Evolutionary conservation across 2,888 invertebrate genomes (phyloP).

Genomic region (Gymnoscelis rufifasciata): DNA sequence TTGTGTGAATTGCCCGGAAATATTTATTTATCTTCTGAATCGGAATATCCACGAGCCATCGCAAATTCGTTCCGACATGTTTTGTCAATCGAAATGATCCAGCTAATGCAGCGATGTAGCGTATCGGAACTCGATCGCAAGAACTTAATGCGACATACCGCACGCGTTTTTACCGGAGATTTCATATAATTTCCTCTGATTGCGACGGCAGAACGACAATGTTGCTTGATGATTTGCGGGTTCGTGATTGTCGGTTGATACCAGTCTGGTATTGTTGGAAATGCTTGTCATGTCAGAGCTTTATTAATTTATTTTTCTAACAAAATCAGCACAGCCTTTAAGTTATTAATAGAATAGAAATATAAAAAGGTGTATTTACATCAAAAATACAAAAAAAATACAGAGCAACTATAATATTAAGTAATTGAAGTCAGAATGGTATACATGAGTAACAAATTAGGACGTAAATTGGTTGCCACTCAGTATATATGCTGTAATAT

Average conservation of each 20-base stretch:
- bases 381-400: too few relatives aligned
- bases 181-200: conserved; percentile 16
- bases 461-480: too few relatives aligned
- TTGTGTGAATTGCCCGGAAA: too few relatives aligned
- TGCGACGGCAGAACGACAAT: conserved; percentile 7
- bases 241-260: neutral
- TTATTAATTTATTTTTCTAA: too few relatives aligned
- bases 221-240: conserved; percentile 7
- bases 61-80: conserved; percentile 21
- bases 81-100: neutral
- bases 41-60: conserved; percentile 4
- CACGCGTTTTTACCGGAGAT: conserved; percentile 21
- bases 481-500: too few relatives aligned
- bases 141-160: conserved; percentile 21
- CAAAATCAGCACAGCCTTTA: too few relatives aligned
- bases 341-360: too few relatives aligned
- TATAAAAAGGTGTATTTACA: too few relatives aligned
- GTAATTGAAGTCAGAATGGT: too few relatives aligned
- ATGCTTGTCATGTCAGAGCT: neutral
- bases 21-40: too few relatives aligned
- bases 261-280: neutral
- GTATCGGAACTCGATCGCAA: conserved; percentile 14
- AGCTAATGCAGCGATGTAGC: conserved; percentile 15
- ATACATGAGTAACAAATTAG: too few relatives aligned
- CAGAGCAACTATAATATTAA: too few relatives aligned